Base-by-base conservation (phyloP, 2,888 invertebrate species). In the Trisateles emortualis region DNA sequence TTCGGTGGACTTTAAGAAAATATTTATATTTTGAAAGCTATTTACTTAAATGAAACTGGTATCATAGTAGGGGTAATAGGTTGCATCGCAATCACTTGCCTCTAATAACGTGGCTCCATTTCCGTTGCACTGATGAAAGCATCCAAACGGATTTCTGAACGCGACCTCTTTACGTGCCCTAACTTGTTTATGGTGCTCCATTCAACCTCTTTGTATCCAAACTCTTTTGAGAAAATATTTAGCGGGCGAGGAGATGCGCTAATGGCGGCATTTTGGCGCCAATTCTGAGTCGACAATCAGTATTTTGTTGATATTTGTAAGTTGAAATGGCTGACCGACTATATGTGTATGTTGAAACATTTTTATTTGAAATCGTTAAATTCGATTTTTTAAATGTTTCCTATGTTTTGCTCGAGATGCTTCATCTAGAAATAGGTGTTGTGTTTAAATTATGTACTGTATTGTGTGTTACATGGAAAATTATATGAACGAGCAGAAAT, bases 121-220 rank as follows among this genome's bases (percentile, higher is more conserved):
- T 78, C 78, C 74, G 66, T 38, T 63, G 60, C 58, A 42, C 65
- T 72, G 72, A 76, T 74, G 76, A 67, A 73, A 74, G 63, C 64
- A 59, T 48, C 65, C 42, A 65, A 65, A 68, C 62, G 62, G 49
- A 61, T 72, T 70, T 59, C 64, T 44, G 64, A 63, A 70, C 64
- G 64, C 60, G 52, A 66, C 49, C 71, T 68, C 72, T 66, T 64
- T 62, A 64, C 57, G 59, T 62, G 61, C 62, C 57, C 61, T 54
- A 67, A 70, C 65, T 68, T 70, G 65, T 68, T 68, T 68, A 63
- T 68, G 62, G 61, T 53, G 51, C 42, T 56, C 58, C 43, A 70
- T 70, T 67, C 54, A 70, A 60, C 47, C 61, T 59, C 62, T 67
- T 68, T 68, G 65, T 69, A 62, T 49, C 47, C 22, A 32, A 42